phyloP scores from a whole-genome alignment of 2,113 vertebrate genomes.

The Clarias gariepinus region DNA sequence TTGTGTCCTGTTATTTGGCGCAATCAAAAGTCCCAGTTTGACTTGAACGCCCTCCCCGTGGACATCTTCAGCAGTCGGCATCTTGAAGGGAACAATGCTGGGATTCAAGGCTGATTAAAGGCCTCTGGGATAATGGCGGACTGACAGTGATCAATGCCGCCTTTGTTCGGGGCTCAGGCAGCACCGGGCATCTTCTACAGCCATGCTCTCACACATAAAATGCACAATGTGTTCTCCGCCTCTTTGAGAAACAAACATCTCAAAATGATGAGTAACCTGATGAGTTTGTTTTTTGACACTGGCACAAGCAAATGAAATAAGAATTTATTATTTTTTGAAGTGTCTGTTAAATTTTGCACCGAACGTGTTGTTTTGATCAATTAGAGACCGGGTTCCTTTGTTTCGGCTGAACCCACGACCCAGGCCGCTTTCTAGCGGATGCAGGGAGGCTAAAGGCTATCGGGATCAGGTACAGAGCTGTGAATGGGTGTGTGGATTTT shows the following conservation, averaged over 20 bases:
- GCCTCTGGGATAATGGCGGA: constrained; percentile 48
- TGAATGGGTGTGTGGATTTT: constrained; percentile 16
- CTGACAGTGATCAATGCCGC: constrained; percentile 57
- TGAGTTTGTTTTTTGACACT: too few relatives aligned
- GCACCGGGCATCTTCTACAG: constrained; percentile 16
- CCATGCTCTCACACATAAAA: constrained; percentile 17
- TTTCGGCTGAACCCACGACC: background rate
- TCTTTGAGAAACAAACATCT: constrained; percentile 17
- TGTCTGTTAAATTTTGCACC: background rate
- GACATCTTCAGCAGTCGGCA: background rate
- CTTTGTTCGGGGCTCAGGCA: constrained; percentile 60
- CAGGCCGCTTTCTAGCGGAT: background rate
- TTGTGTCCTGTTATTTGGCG: too few relatives aligned
- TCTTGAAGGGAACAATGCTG: constrained; percentile 34
- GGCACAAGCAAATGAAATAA: background rate
- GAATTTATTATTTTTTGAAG: too few relatives aligned
- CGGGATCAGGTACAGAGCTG: background rate
- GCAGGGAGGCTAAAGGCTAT: background rate
- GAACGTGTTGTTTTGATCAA: background rate
- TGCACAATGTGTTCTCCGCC: constrained; percentile 11
- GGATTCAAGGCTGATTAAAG: constrained; percentile 40
- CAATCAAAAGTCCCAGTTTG: too few relatives aligned
- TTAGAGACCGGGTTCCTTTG: background rate
- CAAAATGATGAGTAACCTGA: background rate
- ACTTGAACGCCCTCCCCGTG: background rate